Conservation (phyloP, 2,113 vertebrate species). For the Piaya cayana region DNA sequence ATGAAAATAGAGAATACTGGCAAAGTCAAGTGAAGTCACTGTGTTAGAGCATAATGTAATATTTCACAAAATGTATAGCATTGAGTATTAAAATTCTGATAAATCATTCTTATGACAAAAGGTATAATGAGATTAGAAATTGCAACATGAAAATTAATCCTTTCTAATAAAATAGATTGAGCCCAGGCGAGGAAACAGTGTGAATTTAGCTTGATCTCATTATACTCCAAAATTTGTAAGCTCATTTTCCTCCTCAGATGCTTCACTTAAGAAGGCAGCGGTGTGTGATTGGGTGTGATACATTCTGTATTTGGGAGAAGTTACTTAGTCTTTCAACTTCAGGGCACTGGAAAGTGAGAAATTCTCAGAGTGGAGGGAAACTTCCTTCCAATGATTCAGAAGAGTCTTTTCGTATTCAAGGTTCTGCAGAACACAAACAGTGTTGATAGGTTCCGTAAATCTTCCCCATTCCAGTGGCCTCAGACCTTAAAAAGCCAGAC, state of each 20-base stretch:
- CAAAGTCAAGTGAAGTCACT: slow-evolving; percentile 55
- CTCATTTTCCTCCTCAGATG: slow-evolving; percentile 50
- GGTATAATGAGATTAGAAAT: slow-evolving; percentile 76
- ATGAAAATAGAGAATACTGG: slow-evolving; percentile 71
- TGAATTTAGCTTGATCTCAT: slow-evolving; percentile 66
- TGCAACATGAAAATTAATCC: slow-evolving; percentile 67
- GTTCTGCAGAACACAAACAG: neutral
- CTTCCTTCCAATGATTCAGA: neutral
- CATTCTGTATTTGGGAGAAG: slow-evolving; percentile 33
- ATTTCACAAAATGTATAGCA: slow-evolving; percentile 60
- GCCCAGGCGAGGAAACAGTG: slow-evolving; percentile 24
- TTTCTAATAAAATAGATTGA: slow-evolving; percentile 65
- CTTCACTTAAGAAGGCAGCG: slow-evolving; percentile 33
- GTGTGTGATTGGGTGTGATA: neutral
- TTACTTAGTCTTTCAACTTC: slow-evolving; percentile 41
- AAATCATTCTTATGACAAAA: slow-evolving; percentile 74
- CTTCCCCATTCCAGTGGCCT: neutral
- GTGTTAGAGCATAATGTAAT: neutral
- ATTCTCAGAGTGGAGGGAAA: neutral
- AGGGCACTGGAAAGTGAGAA: neutral
- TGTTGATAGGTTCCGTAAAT: neutral
- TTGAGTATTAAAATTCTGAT: slow-evolving; percentile 62
- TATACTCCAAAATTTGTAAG: slow-evolving; percentile 63
- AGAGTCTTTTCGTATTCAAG: neutral
- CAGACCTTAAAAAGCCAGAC: neutral